Evolutionary conservation across 2,888 invertebrate genomes (phyloP).

Genomic region (Eilema sororculum): DNA sequence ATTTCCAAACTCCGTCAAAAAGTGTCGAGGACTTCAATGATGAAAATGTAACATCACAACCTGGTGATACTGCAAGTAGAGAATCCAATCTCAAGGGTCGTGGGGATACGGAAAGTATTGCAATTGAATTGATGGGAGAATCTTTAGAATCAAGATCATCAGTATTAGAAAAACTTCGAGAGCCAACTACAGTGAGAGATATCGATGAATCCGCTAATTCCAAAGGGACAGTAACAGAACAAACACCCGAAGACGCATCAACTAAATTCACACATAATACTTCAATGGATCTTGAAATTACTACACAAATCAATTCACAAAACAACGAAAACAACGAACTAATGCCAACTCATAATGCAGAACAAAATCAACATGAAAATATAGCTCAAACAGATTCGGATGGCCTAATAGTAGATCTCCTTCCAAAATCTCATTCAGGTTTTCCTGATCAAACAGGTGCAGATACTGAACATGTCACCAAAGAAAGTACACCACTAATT

Average conservation of each 20-base stretch:
- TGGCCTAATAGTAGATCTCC: conserved; percentile 48
- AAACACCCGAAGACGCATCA: conserved; percentile 24
- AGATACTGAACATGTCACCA: conserved; percentile 28
- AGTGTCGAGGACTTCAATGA: conserved; percentile 51
- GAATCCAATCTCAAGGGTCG: conserved; percentile 26
- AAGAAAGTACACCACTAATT: background rate
- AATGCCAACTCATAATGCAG: conserved; percentile 6
- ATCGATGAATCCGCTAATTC: background rate
- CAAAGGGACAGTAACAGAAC: background rate
- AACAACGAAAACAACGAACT: background rate
- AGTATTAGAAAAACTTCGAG: conserved; percentile 34
- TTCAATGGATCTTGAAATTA: conserved; percentile 10
- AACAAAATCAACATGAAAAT: conserved; percentile 14
- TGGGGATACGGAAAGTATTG: conserved; percentile 52
- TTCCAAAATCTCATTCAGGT: conserved; percentile 40
- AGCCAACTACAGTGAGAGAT: conserved; percentile 19
- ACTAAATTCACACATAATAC: conserved; percentile 7
- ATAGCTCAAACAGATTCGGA: conserved; percentile 47
- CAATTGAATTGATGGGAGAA: conserved; percentile 45
- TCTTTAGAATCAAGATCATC: conserved; percentile 62
- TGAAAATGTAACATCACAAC: conserved; percentile 58
- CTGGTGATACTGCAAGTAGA: conserved; percentile 30
- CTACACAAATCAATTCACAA: conserved; percentile 13
- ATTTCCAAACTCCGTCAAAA: conserved; percentile 57
- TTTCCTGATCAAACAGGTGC: conserved; percentile 24